Percentiles rank a stretch among this genome's conserved stretches.
Evolutionary conservation across 2,888 invertebrate species (phyloP).

Genomic region (Reticulitermes lucifugus): DNA sequence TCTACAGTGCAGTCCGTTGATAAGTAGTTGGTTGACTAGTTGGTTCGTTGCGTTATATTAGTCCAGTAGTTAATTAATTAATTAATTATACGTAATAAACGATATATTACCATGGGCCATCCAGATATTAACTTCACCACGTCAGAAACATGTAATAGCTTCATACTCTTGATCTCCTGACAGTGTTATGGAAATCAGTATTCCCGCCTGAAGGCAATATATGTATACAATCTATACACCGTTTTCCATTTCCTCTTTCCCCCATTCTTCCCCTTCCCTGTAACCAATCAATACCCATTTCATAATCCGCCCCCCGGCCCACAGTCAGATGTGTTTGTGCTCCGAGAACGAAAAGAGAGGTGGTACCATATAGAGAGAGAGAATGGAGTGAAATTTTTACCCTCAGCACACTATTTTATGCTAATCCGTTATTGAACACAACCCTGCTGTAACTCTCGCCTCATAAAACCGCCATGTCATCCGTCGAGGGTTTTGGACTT

Average conservation of each 20-base stretch:
- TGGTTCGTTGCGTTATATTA: no score
- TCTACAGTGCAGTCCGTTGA: no score
- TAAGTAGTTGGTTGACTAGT: no score
- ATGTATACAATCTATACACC: conserved; percentile 36
- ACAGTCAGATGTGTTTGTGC: conserved; percentile 23
- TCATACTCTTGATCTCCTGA: conserved; percentile 36
- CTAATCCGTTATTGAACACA: conserved; percentile 26
- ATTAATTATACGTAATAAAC: no score
- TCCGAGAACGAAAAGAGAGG: neutral
- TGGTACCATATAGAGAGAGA: neutral
- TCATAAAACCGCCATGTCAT: conserved; percentile 13
- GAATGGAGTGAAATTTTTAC: conserved; percentile 14
- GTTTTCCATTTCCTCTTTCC: neutral
- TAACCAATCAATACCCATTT: conserved; percentile 29
- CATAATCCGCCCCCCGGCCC: conserved; percentile 36
- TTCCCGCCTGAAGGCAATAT: conserved; percentile 24
- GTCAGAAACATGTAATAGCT: neutral
- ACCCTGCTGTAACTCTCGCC: neutral
- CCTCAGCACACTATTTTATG: conserved; percentile 19
- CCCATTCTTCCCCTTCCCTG: neutral
- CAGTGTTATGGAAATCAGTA: conserved; percentile 35
- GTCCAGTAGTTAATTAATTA: no score
- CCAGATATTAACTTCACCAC: neutral
- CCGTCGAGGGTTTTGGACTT: neutral
- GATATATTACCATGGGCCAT: no score